A percentile compares a stretch with the other conserved stretches of the same genome.
Conservation (phyloP, 2,888 invertebrate genomes). For the Anoncus sp. region DNA sequence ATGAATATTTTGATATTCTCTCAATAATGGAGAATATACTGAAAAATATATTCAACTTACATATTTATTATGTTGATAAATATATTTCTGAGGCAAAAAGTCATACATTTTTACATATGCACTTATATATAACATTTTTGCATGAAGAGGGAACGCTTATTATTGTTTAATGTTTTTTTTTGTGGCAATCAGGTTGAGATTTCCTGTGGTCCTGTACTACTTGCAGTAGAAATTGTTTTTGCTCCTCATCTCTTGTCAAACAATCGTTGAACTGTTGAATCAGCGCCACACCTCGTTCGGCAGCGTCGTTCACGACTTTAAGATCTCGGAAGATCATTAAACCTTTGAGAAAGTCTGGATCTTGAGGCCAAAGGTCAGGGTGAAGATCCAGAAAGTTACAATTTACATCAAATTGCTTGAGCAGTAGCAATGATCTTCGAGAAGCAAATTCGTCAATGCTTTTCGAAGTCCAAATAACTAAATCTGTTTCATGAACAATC, state of each 20-base stretch:
- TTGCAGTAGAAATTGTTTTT: constrained; percentile 67
- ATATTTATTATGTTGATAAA: no score
- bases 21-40: no score
- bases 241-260: constrained; percentile 68
- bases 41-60: no score
- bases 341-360: constrained; percentile 33
- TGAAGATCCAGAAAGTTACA: constrained; percentile 44
- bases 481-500: background rate
- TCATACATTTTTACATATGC: no score
- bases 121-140: no score
- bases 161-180: no score
- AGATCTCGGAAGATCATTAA: constrained; percentile 37
- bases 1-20: no score
- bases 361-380: constrained; percentile 24
- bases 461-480: background rate
- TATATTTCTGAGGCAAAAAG: no score
- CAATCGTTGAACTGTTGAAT: constrained; percentile 67
- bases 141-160: no score
- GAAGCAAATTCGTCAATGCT: background rate
- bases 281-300: constrained; percentile 50
- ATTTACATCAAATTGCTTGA: no score
- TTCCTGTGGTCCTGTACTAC: constrained; percentile 75
- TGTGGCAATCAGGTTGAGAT: no score
- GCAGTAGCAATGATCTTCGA: no score
- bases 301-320: constrained; percentile 52